Conservation (phyloP, 1,140 invertebrate species). For the Notospermus geniculatus region DNA sequence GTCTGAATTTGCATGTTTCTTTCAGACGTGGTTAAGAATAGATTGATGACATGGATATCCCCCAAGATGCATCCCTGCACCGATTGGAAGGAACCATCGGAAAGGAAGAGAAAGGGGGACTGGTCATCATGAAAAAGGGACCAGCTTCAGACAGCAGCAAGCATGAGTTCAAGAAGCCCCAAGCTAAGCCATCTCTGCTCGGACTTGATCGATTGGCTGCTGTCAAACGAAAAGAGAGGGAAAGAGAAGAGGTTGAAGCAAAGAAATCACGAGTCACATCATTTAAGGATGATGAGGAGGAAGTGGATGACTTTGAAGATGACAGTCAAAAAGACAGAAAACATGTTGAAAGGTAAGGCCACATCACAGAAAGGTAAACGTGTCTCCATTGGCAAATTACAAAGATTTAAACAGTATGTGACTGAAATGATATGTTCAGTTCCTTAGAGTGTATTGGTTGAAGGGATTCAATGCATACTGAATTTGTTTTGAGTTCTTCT, state of each 20-base stretch:
- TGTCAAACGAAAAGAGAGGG: conserved; percentile 60
- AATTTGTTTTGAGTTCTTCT: too few relatives aligned
- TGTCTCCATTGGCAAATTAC: conserved; percentile 10
- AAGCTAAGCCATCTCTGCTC: conserved; percentile 66
- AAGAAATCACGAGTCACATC: conserved; percentile 56
- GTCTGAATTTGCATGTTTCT: too few relatives aligned
- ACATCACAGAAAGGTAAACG: conserved; percentile 8
- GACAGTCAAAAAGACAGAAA: conserved; percentile 12
- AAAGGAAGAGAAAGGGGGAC: conserved; percentile 73
- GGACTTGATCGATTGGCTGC: conserved; percentile 84
- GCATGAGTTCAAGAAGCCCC: conserved; percentile 66
- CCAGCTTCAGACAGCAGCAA: conserved; percentile 58
- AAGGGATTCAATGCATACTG: too few relatives aligned
- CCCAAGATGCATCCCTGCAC: conserved; percentile 61
- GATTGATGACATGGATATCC: conserved; percentile 18
- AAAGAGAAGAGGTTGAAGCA: conserved; percentile 44
- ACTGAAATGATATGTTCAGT: too few relatives aligned
- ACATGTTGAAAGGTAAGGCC: conserved; percentile 20
- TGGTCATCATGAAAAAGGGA: conserved; percentile 75
- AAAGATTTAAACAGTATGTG: too few relatives aligned
- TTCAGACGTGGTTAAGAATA: too few relatives aligned
- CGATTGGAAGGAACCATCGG: conserved; percentile 77
- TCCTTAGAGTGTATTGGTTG: too few relatives aligned
- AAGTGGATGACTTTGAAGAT: conserved; percentile 52
- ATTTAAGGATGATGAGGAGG: conserved; percentile 64